These are phyloP conservation scores for Stegostoma tigrinum DNA, from an alignment of 2,113 vertebrate genomes.

Conservation along the genomic window DNA sequence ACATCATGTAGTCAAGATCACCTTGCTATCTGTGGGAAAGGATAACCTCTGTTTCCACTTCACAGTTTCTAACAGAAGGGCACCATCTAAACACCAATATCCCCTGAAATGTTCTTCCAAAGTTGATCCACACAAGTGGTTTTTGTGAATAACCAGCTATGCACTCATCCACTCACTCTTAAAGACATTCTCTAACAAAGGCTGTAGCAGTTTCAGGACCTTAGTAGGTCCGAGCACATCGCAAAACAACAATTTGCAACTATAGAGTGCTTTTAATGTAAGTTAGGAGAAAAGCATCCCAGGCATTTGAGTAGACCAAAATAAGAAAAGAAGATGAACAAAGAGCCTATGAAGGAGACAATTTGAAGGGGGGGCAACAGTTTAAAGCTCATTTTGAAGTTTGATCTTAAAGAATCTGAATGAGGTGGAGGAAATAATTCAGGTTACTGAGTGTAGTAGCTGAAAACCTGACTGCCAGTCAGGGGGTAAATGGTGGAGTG, in stretches of 20 bases:
- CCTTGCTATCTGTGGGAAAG: background rate
- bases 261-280: too few relatives aligned
- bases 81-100: background rate
- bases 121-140: background rate
- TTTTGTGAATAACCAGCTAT: background rate
- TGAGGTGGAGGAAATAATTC: background rate
- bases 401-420: background rate
- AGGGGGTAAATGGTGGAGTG: background rate
- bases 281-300: too few relatives aligned
- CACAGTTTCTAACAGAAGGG: background rate
- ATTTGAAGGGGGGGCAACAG: too few relatives aligned
- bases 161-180: background rate
- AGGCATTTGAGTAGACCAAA: too few relatives aligned
- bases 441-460: background rate
- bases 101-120: background rate
- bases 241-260: background rate
- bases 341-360: too few relatives aligned
- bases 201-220: background rate
- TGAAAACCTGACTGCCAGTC: too few relatives aligned
- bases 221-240: background rate
- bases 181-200: background rate
- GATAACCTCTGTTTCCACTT: background rate
- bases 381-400: background rate
- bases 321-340: too few relatives aligned
- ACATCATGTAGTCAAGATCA: background rate